Evolutionary conservation across 1,140 invertebrate genomes (phyloP), one percentile per base, ranked within the genome.

Genomic region (Ericerus pela): DNA sequence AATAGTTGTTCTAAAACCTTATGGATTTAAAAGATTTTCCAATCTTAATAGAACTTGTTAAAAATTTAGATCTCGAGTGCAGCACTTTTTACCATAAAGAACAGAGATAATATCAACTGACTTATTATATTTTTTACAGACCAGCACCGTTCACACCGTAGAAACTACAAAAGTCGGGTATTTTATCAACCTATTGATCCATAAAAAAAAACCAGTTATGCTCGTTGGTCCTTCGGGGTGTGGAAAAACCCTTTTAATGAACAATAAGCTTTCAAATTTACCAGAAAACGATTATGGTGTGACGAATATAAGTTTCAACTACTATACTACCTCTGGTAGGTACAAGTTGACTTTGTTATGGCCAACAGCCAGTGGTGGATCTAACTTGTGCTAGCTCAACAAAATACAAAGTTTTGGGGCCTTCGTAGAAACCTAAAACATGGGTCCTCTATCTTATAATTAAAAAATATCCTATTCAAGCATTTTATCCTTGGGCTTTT

Each of bases 261-360:
- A 79, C 28, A 84, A 93, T 58, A 91, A 92, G 66, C 76, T 97
- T 18, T 73, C 75, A 37, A 70, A 71, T 14, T 65, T 96, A 16
- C 69, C 83, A 0, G 87, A 92, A 20, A 79, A 79, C 62, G 20
- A 33, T 1, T 92, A 80, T 66, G 79, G 82, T 28, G 75, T 95
- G 14, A 80, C 85, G 1, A 92, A 90, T 70, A 85, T 92, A 18
- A 86, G 92, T 1, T 89, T 97, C 64, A 96, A 96, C 73, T 96
- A 88, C 69, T 96, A 96, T 68, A 96, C 92, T 0, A 91, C 88
- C 1, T 94, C 90, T 55, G 85, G 85, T 79, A 66, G 64, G 58
- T 57, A 28, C 24, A 28, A n/a, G n/a, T n/a, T n/a, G n/a, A n/a
- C n/a, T n/a, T n/a, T n/a, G n/a, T n/a, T n/a, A n/a, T n/a, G n/a